Conservation (phyloP, 1,140 invertebrate species). For the Cotesia chilonis region DNA sequence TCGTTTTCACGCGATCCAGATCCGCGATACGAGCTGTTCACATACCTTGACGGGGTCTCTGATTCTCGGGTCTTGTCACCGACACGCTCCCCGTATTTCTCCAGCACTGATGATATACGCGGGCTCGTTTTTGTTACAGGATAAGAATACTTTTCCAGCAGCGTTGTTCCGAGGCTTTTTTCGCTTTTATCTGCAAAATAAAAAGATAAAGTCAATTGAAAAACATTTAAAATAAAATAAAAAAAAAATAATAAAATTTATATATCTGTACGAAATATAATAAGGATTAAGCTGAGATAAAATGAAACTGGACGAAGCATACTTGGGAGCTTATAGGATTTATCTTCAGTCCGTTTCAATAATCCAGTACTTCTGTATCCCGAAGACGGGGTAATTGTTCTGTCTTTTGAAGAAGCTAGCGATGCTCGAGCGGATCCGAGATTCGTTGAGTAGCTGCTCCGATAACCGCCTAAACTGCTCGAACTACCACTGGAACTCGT, state of each 20-base stretch:
- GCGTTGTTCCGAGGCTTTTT: conserved; percentile 53
- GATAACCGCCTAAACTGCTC: conserved; percentile 52
- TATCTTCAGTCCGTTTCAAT: conserved; percentile 56
- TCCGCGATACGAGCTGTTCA: conserved; percentile 54
- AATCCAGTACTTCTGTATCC: conserved; percentile 46
- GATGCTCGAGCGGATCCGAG: conserved; percentile 42
- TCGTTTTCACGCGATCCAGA: conserved; percentile 49
- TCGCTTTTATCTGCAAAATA: conserved; percentile 50
- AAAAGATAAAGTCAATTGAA: too few relatives aligned
- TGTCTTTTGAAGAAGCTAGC: conserved; percentile 5
- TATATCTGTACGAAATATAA: not conserved
- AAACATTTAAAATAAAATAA: conserved; percentile 34
- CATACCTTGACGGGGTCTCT: conserved; percentile 42
- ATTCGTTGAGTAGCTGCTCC: conserved; percentile 51
- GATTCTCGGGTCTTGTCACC: conserved; percentile 56
- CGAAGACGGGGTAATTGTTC: conserved; percentile 45
- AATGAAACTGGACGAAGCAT: conserved; percentile 35
- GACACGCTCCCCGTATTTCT: conserved; percentile 54
- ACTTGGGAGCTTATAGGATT: conserved; percentile 57
- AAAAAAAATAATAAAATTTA: conserved; percentile 11
- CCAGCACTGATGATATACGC: conserved; percentile 55
- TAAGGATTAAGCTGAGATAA: too few relatives aligned
- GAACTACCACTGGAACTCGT: conserved; percentile 47
- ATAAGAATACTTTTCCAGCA: conserved; percentile 58
- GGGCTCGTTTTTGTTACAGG: conserved; percentile 52